phyloP scores from a whole-genome alignment of 2,113 vertebrate species.

The Salvator merianae region DNA sequence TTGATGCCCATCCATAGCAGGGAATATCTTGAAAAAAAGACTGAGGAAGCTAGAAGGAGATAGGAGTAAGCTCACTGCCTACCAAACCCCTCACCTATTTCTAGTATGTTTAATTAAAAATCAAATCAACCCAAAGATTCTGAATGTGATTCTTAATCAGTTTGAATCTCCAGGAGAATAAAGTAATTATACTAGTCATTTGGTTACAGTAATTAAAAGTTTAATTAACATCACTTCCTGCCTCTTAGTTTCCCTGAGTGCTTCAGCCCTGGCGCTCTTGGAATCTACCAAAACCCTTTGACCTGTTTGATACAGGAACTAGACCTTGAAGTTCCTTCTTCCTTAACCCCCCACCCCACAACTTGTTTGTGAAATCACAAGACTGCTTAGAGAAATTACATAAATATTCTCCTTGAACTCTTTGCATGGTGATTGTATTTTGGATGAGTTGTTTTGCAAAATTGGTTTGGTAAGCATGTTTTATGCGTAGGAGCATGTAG shows the following conservation, averaged over 20 bases:
- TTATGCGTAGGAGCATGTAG: background rate
- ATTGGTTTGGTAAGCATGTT: background rate
- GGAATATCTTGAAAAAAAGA: background rate
- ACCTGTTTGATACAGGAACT: constrained; percentile 28
- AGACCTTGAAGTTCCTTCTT: rapidly evolving
- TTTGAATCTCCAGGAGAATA: constrained; percentile 69
- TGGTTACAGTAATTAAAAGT: constrained; percentile 77
- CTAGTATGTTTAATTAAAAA: constrained; percentile 68
- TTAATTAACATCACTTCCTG: constrained; percentile 74
- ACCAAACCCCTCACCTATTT: constrained; percentile 21
- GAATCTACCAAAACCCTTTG: constrained; percentile 1
- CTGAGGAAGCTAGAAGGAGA: background rate
- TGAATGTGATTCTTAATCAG: constrained; percentile 69
- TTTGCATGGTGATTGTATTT: background rate
- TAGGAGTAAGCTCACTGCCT: background rate
- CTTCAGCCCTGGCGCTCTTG: constrained; percentile 9
- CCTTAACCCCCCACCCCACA: background rate
- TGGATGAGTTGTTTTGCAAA: background rate
- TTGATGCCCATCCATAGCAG: background rate
- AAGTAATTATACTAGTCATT: constrained; percentile 74
- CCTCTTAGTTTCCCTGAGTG: constrained; percentile 60
- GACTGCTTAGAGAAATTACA: background rate
- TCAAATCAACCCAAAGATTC: constrained; percentile 60
- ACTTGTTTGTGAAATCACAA: background rate
- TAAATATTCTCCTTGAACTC: background rate